Base-by-base conservation (phyloP, 2,797 vertebrate genomes). In the Anguilla pacifica region DNA sequence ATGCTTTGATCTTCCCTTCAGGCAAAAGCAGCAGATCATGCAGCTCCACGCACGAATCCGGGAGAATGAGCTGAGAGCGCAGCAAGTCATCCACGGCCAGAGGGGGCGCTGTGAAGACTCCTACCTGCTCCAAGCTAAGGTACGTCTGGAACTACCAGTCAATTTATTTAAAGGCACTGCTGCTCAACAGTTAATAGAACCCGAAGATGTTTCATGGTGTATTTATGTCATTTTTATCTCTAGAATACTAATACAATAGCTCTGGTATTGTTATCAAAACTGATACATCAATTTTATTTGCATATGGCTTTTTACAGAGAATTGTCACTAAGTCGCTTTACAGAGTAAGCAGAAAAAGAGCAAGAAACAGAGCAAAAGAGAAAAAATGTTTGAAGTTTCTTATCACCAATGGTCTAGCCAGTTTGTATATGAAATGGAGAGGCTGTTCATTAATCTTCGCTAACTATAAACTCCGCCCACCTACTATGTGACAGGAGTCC, bases 21-120 rank as follows among this genome's bases (percentile, higher is more conserved):
- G 98, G 91, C 98, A 99, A 91, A 98, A 98, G 94, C 98, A 99
- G 90, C 97, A 99, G 94, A 98, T 99, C 89, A 93, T 96, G 88
- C 97, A 95, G 90, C 95, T 99, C 11, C 97, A 98, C 25, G 97
- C 97, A 67, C 96, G 96, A 91, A 97, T 99, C 94, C 96, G 96
- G 90, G 97, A 98, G 93, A 99, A 98, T 25, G 98, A 99, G 93
- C 93, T 98, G 81, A 90, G 97, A 92, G 96, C 96, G n/a, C 97
- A 98, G 87, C 98, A 97, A 74, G 97, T 97, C 88, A 95, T 97
- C 89, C 94, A 97, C 90, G 96, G 94, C 93, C 97, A 97, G 90
- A 96, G 96, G 90, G 95, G 95, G 59, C 96, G 95, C 90, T 96
- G 95, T 5, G 97, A 98, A 7, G 96, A 97, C 0, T 85, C 95